These are phyloP conservation scores for Diplolepis rosae DNA, from an alignment of 2,888 invertebrate genomes.

Conservation along the genomic window DNA sequence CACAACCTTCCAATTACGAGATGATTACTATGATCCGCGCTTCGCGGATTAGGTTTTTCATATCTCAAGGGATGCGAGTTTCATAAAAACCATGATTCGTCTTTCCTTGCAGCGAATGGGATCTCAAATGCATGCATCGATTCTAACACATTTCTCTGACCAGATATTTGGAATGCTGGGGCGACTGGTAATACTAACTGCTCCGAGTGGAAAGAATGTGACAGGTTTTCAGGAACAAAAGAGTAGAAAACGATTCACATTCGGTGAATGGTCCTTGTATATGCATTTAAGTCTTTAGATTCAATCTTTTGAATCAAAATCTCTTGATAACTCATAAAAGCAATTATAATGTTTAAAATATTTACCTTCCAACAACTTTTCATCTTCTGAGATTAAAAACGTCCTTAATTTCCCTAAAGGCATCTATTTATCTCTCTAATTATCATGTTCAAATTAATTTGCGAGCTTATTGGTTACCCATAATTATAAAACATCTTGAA, in stretches of 20 bases:
- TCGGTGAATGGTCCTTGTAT: slow-evolving; percentile 17
- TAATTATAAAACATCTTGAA: no score
- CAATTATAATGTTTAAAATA: no score
- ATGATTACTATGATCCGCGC: slow-evolving; percentile 13
- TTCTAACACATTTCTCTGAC: slow-evolving; percentile 27
- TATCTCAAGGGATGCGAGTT: slow-evolving; percentile 5
- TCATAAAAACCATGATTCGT: slow-evolving; percentile 19
- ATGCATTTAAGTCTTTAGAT: background rate
- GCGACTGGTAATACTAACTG: slow-evolving; percentile 29
- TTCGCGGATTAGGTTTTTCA: slow-evolving; percentile 26
- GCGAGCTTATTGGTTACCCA: no score
- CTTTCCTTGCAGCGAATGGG: slow-evolving; percentile 6
- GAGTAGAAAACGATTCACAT: slow-evolving; percentile 32
- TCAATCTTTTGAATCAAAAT: background rate
- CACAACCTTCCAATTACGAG: slow-evolving; percentile 20
- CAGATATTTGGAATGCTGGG: slow-evolving; percentile 29
- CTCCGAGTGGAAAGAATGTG: slow-evolving; percentile 27
- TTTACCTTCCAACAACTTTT: no score
- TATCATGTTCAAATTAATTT: no score
- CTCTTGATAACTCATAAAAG: background rate
- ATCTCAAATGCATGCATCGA: slow-evolving; percentile 5
- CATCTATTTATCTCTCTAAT: no score
- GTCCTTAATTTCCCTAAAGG: no score
- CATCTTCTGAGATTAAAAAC: no score
- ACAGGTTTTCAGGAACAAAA: slow-evolving; percentile 31